phyloP scores from a whole-genome alignment of 2,888 invertebrate genomes.

The Plusia festucae region DNA sequence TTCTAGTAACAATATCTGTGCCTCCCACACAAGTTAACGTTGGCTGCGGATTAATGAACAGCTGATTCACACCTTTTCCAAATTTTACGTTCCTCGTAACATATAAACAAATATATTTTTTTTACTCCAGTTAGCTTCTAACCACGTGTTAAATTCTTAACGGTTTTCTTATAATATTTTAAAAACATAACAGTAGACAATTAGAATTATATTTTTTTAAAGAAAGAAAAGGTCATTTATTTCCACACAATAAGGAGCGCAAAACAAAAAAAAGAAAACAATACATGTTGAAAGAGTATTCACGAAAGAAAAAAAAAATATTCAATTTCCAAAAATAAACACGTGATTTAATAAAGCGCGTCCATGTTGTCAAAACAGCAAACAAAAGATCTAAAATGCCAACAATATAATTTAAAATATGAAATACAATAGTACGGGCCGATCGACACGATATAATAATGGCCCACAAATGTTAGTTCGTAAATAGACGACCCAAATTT shows the following conservation, averaged over 20 bases:
- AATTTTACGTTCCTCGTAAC: not conserved
- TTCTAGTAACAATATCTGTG: constrained; percentile 4
- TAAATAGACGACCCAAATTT: constrained; percentile 62
- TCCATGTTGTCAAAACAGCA: constrained; percentile 21
- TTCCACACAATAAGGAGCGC: too few species aligned
- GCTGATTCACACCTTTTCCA: not conserved
- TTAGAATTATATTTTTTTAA: too few species aligned
- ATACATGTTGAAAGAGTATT: too few species aligned
- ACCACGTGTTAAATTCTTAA: too few species aligned
- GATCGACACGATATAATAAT: constrained; percentile 59
- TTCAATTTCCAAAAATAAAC: constrained; percentile 5
- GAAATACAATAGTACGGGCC: constrained; percentile 29
- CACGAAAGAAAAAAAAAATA: too few species aligned
- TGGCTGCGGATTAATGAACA: constrained; percentile 1
- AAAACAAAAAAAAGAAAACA: too few species aligned
- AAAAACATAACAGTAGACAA: too few species aligned
- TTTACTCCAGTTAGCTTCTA: not conserved
- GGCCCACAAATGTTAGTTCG: constrained; percentile 56
- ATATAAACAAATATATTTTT: not conserved
- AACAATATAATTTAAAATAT: constrained; percentile 39
- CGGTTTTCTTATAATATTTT: too few species aligned
- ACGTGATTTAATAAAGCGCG: not conserved
- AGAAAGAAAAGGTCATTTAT: too few species aligned
- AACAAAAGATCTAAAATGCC: constrained; percentile 23
- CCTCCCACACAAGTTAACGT: constrained; percentile 1